These are phyloP conservation scores for Rhinichthys klamathensis DNA, from an alignment of 2,113 vertebrate species.

Conservation along the genomic window DNA sequence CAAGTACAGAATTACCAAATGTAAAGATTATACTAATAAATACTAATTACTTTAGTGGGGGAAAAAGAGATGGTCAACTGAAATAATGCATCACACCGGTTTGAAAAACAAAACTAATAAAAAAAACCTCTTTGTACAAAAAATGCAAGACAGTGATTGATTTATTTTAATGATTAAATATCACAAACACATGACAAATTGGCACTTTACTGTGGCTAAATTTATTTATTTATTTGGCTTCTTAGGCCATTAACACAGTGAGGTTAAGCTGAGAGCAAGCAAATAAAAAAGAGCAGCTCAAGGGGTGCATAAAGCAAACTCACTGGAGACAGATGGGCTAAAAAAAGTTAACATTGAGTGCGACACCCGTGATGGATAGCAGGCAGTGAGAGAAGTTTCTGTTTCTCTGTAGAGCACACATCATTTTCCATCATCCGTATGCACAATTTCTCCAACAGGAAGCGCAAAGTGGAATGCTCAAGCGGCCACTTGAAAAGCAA, in stretches of 20 bases:
- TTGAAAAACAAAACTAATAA: neutral
- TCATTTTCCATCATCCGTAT: conserved; percentile 54
- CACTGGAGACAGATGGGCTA: conserved; percentile 79
- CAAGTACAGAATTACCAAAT: too few species aligned
- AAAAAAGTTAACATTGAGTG: conserved; percentile 80
- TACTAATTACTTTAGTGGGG: too few species aligned
- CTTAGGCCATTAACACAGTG: conserved; percentile 78
- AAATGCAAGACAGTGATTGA: conserved; percentile 66
- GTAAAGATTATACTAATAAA: too few species aligned
- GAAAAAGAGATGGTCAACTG: neutral
- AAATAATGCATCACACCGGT: neutral
- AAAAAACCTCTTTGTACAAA: conserved; percentile 45
- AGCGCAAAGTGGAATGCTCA: conserved; percentile 51
- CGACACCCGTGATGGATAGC: conserved; percentile 73
- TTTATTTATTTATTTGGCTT: conserved; percentile 69
- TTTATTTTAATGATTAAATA: conserved; percentile 80
- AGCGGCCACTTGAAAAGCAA: conserved; percentile 43
- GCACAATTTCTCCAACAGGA: conserved; percentile 52
- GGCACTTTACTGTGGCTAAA: conserved; percentile 82
- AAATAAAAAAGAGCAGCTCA: conserved; percentile 76
- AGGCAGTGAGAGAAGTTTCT: conserved; percentile 68
- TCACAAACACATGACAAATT: conserved; percentile 79
- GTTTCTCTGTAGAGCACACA: conserved; percentile 52
- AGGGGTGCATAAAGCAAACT: conserved; percentile 79
- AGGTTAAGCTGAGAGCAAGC: conserved; percentile 75